Base-by-base conservation (phyloP, 2,113 vertebrate genomes). In the Heptranchias perlo region DNA sequence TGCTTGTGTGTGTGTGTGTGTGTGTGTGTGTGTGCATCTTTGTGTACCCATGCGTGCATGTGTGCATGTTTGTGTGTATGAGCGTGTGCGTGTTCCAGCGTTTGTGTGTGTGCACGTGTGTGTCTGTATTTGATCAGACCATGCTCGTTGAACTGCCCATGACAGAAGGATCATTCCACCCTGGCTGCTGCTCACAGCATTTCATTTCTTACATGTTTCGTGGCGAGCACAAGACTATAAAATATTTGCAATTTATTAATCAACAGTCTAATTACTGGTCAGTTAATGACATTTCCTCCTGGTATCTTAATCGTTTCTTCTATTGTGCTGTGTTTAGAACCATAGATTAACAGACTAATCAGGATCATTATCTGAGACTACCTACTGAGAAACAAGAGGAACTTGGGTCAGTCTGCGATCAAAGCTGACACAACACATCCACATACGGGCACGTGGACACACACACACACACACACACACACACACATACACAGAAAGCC, bases 191-290 rank as follows among this genome's bases (percentile, higher is more conserved):
- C 58, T 62, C 49, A n/a, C n/a, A 10, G 28, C 28, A 31, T 89
- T 35, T 62, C 16, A 62, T 39, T 58, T 62, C 58, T 18, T 18
- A 16, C 4, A 23, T 92, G 54, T 62, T 62, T 93, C 23, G 61
- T 61, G 61, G 58, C 23, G 89, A 62, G n/a, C 0, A 23, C 89
- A 62, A 23, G 87, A 93, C 44, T 64, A 93, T 93, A 93, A 93
- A 93, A 61, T 62, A 64, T 93, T 93, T 93, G 58, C 14, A 62
- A 39, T 93, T 93, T 62, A 93, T 93, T 93, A 93, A 93, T 93
- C 89, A 93, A 18, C 58, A 93, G 89, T 62, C 58, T 93, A 93
- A 93, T 93, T 93, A 39, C 35, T 93, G 89, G 89, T 93, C 89
- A 93, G 35, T 39, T 7, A 62, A 62, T 44, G 58, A 64, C n/a